A percentile compares a stretch with the other conserved stretches of the same genome.
These are phyloP conservation scores for Grapholita molesta DNA, from an alignment of 1,140 invertebrate species.

Conservation along the genomic window DNA sequence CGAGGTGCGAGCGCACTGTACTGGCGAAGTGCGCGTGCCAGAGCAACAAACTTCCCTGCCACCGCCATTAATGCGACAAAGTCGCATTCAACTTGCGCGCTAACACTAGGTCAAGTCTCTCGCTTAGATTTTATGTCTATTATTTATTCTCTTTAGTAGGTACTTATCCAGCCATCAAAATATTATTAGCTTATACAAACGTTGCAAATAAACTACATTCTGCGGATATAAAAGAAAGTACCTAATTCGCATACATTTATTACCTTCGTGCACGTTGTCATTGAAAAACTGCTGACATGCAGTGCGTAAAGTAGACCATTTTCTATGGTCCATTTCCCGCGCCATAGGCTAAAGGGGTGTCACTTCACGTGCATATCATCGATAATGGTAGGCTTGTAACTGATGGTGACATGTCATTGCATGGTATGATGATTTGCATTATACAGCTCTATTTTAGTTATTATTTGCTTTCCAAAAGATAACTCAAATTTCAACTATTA, in stretches of 20 bases:
- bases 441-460: not conserved
- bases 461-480: not conserved
- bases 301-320: constrained; percentile 7
- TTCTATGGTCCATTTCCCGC: constrained; percentile 13
- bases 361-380: not conserved
- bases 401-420: not conserved
- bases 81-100: constrained; percentile 62
- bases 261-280: not conserved
- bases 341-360: not conserved
- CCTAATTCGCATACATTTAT: not conserved
- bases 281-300: not conserved
- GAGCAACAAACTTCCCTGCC: constrained; percentile 64
- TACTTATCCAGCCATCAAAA: constrained; percentile 28
- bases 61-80: constrained; percentile 57
- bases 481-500: not conserved
- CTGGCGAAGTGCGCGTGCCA: constrained; percentile 28
- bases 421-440: not conserved
- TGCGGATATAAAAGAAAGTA: not conserved
- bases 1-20: constrained; percentile 72
- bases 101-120: constrained; percentile 59
- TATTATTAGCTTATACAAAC: not conserved
- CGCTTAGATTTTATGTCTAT: constrained; percentile 27
- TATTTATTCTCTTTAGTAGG: not conserved
- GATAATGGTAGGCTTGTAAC: not conserved
- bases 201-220: not conserved